Conservation (phyloP, 2,888 invertebrate species). For the Xanthia togata region DNA sequence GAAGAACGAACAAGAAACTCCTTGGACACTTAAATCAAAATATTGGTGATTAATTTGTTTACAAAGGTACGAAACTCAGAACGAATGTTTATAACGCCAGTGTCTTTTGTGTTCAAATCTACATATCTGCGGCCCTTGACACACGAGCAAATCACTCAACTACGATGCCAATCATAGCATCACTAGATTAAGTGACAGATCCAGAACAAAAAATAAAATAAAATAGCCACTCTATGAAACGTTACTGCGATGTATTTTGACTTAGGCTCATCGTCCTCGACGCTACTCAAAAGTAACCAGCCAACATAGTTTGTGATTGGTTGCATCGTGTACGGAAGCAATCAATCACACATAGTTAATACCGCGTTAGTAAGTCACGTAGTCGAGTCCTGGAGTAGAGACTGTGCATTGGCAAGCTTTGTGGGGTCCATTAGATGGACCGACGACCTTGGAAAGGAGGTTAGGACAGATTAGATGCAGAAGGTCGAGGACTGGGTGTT, state of each 20-base stretch:
- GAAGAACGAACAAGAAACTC: too few relatives aligned
- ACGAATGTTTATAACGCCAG: not conserved
- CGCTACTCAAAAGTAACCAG: not conserved
- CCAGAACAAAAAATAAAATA: conserved; percentile 12
- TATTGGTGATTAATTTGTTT: too few relatives aligned
- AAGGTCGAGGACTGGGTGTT: not conserved
- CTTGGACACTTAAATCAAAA: too few relatives aligned
- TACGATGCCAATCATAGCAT: not conserved
- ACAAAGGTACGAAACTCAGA: not conserved
- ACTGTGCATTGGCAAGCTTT: not conserved
- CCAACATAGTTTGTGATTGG: not conserved
- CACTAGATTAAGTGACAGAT: not conserved
- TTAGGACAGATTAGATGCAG: not conserved
- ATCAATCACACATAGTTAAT: not conserved
- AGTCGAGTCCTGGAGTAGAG: not conserved
- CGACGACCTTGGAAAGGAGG: not conserved
- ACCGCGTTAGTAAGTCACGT: not conserved
- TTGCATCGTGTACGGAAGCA: not conserved
- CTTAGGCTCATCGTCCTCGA: not conserved
- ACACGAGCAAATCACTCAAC: conserved; percentile 9
- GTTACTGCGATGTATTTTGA: conserved; percentile 2
- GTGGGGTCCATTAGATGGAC: too few relatives aligned
- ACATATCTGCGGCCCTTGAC: not conserved
- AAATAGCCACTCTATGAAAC: not conserved
- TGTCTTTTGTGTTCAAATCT: not conserved